Base-by-base conservation (phyloP, 92 coral and sea anemone species). In the Blastomussa wellsi region DNA sequence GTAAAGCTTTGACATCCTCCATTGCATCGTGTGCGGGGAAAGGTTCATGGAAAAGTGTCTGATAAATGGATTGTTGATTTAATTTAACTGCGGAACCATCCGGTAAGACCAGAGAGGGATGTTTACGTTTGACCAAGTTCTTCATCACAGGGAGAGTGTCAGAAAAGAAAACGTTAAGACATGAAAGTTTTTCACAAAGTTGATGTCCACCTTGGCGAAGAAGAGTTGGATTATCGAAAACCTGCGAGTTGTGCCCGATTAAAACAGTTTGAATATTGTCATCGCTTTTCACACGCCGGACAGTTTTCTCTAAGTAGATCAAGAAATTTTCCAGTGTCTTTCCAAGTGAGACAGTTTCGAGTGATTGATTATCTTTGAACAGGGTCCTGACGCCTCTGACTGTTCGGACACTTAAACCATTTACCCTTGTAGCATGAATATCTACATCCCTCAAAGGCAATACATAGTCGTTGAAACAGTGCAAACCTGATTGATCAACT, bases 11-110 rank as follows among this genome's bases (percentile, higher is more conserved):
- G 38, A 80, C 90, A 22, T 90, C 93, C 49, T 90, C 75, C 74
- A 90, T 75, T 44, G 93, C 88, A 80, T 92, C 90, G 77, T 92
- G 95, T 0, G 89, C 90, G 73, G 84, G 71, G 85, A 86, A 92
- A 15, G 82, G 12, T 79, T 89, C 85, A 16, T 80, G 33, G 68
- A 92, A 89, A 79, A 87, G 83, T 17, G 35, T 74, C 26, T 87
- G 75, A 31, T 90, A 87, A 78, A 92, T 72, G 13, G 92, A 76
- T 24, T 65, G 32, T 68, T 92, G 90, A 47, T 69, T 89, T 29
- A 74, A 33, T 64, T 79, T 67, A 15, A 84, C 70, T 17, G n/a
- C 28, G 29, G 83, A 33, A 31, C 94, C 91, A 35, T 86, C 89
- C 17, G 89, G 64, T 86, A 16, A 82, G 77, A 28, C 49, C 79